Conservation (phyloP, 2,113 vertebrate genomes). For the Eupsittula cactorum region DNA sequence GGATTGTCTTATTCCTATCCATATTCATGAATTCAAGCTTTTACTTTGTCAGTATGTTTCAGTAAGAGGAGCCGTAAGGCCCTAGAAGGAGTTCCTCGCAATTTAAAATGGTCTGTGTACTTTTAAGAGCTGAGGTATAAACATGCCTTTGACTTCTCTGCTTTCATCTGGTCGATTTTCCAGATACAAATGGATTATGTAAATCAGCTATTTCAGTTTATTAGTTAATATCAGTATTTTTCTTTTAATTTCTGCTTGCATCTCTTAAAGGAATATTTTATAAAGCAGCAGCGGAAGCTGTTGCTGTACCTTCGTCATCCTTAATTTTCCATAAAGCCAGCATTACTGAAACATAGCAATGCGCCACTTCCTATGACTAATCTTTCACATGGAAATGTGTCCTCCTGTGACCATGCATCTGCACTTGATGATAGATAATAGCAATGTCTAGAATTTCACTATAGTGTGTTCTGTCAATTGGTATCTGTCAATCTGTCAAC, state of each 20-base stretch:
- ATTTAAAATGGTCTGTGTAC: background rate
- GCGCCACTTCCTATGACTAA: background rate
- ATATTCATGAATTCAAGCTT: background rate
- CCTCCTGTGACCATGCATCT: slow-evolving; percentile 23
- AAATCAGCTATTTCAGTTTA: slow-evolving; percentile 35
- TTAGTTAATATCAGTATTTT: slow-evolving; percentile 33
- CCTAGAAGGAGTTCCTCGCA: background rate
- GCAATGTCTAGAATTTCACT: slow-evolving; percentile 4
- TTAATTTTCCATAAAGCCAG: slow-evolving; percentile 25
- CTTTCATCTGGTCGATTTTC: slow-evolving; percentile 29
- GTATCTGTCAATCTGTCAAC: slow-evolving; percentile 58
- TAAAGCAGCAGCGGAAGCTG: background rate
- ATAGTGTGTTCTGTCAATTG: slow-evolving; percentile 3
- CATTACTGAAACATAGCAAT: background rate
- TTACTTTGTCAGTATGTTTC: background rate
- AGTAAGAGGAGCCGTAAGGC: background rate
- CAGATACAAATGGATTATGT: slow-evolving; percentile 39
- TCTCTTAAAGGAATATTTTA: slow-evolving; percentile 8
- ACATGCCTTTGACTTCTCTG: background rate
- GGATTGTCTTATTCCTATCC: background rate
- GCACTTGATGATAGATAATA: background rate
- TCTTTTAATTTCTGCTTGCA: slow-evolving; percentile 20
- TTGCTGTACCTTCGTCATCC: background rate
- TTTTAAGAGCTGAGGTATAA: background rate
- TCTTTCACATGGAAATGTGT: slow-evolving; percentile 36